Percentiles rank a stretch among this genome's conserved stretches.
Evolutionary conservation across 2,113 vertebrate species (phyloP).

Genomic region (Coryphaenoides rupestris): DNA sequence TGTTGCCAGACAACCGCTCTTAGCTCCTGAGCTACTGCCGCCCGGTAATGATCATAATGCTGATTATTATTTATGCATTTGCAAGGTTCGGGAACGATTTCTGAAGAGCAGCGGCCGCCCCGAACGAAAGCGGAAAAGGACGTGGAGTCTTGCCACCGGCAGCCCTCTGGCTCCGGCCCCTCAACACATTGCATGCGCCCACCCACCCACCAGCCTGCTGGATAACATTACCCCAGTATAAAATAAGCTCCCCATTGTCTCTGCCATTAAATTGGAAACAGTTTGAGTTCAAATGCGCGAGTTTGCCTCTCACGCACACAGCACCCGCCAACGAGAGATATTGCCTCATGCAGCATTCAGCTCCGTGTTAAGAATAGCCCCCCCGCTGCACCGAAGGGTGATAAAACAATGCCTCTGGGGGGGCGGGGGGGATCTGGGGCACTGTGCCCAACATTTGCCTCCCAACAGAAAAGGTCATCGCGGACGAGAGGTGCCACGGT

Average conservation of each 20-base stretch:
- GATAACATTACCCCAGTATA: constrained; percentile 7
- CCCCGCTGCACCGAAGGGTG: not conserved
- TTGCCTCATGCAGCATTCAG: not conserved
- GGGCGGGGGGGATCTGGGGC: constrained; percentile 14
- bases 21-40: no score
- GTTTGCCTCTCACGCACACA: not conserved
- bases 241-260: constrained; percentile 4
- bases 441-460: not conserved
- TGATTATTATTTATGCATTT: no score
- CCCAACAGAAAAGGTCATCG: constrained; percentile 13
- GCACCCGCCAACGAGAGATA: not conserved
- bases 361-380: constrained; percentile 2
- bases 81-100: not conserved
- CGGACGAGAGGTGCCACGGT: not conserved
- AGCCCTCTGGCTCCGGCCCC: not conserved
- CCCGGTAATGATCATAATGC: no score
- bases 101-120: not conserved
- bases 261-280: not conserved
- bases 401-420: constrained; percentile 10
- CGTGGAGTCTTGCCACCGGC: not conserved
- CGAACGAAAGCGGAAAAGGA: not conserved
- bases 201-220: no score
- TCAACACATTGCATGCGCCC: not conserved
- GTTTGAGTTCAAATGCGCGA: not conserved
- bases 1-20: no score